Evolutionary conservation across 2,797 vertebrate genomes (phyloP).

Genomic region (Tamandua tetradactyla): DNA sequence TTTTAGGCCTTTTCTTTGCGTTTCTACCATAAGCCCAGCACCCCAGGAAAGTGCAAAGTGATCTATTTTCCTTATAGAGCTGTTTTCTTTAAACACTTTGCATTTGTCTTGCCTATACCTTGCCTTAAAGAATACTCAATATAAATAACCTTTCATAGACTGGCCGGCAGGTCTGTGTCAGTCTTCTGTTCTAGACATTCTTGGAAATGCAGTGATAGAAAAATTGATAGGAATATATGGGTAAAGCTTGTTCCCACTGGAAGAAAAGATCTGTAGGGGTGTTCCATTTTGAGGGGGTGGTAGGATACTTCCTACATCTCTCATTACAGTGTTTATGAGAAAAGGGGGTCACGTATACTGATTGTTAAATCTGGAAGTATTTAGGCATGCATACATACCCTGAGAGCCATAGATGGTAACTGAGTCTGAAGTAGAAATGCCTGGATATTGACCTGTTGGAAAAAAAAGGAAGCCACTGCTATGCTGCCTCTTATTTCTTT

Average conservation of each 20-base stretch:
- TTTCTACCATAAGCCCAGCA: not conserved
- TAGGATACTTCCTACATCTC: not conserved
- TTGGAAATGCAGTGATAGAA: not conserved
- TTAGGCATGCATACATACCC: not conserved
- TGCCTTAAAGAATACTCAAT: not conserved
- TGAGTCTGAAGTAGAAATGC: not conserved
- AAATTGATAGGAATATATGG: not conserved
- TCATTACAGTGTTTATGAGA: not conserved
- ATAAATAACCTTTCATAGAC: not conserved
- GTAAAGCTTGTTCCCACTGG: not conserved
- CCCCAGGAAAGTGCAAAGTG: not conserved
- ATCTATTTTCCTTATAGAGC: not conserved
- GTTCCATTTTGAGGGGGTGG: not conserved
- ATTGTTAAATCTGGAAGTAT: not conserved
- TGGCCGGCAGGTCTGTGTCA: not conserved
- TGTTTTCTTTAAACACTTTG: conserved; percentile 2
- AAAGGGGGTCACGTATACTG: not conserved
- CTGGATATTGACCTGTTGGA: not conserved
- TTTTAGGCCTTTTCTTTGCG: not conserved
- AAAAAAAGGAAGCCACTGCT: not conserved
- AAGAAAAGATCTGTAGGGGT: not conserved
- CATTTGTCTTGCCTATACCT: not conserved
- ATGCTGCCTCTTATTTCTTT: not conserved
- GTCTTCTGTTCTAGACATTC: not conserved
- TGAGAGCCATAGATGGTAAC: not conserved